Evolutionary conservation across 2,888 invertebrate species (phyloP), one percentile per base, ranked within the genome.

Genomic region (Aspidiotus destructor): DNA sequence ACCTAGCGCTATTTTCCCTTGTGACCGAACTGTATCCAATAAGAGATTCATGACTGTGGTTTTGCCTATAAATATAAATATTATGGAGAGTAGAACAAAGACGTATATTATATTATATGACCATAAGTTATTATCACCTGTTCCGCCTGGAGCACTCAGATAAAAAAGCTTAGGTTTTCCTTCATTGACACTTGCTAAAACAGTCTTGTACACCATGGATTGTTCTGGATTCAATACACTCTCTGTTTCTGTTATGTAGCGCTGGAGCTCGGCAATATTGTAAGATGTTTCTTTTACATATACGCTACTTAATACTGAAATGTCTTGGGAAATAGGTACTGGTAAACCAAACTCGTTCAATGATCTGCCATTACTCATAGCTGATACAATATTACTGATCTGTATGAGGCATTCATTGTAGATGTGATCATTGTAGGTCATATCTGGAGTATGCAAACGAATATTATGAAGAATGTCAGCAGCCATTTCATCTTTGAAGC

Each of bases 31-130:
- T 63, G 72, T 70, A 13, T 76, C 76, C 10, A 78, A 71, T 44
- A 79, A 68, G 44, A 77, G 70, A 42, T 73, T 74, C 58, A 79
- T 76, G 1, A 79, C 69, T 70, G 75, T 79, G 15, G 76, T 77
- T 75, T 78, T 78, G 8, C 78, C 78, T 55, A 13, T 3, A 1
- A 15, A 15, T 28, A 15, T 2, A 11, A 10, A 28, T 58, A 16
- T 16, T 1, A 15, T 16, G n/a, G 55, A 55, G 5, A 55, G 7
- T 55, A n/a, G 16, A 7, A 7, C 55, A n/a, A 15, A n/a, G 15
- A 55, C 8, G 15, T 55, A 55, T n/a, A 8, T 8, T 15, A 55
- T n/a, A 15, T n/a, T 15, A n/a, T n/a, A 10, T 55, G 11, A 8
- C 8, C 15, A 55, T 55, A 55, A 44, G 48, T 55, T n/a, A 55